Evolutionary conservation across 2,797 vertebrate species (phyloP), one percentile per base, ranked within the genome.

Genomic region (Pipistrellus nathusii): DNA sequence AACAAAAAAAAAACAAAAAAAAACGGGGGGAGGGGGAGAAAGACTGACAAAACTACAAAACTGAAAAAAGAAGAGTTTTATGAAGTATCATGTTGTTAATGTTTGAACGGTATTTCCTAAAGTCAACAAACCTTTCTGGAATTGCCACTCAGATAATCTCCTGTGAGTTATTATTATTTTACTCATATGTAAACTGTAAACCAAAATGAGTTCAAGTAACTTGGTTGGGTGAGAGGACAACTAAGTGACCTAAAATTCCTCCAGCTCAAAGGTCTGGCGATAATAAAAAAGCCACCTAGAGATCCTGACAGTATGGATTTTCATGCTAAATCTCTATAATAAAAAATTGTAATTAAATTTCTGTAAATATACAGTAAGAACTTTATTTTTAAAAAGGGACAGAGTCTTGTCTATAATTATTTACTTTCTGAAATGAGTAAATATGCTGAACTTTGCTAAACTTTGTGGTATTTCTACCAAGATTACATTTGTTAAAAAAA

Each of bases 321-420:
- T 35, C 21, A 64, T 6, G 71, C 38, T 89, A 81, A 92, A 57
- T 62, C n/a, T 90, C 23, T 82, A 55, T 21, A 78, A 94, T 85
- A 84, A 84, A 88, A 95, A 95, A 77, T 11, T 51, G 92, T 83
- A 86, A 94, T 96, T 84, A 93, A 88, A 41, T 12, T 30, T 83
- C 38, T 91, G 55, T 78, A 83, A 78, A 59, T 78, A 27, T 2
- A 20, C 3, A 64, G 8, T 18, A 85, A 83, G 62, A 78, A 77
- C 6, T 75, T 77, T 94, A 72, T 62, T 81, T 78, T 81, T 3
- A 44, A 91, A 91, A 85, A 66, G 30, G 38, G 30, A 69, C 6
- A 64, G 7, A 62, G 5, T 46, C 41, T 91, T 69, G 9, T 72
- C 44, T 82, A 18, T 46, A 46, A 89, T 59, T 10, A 2, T 76